phyloP scores from a whole-genome alignment of 1,140 invertebrate species.

The Conus ventricosus region DNA sequence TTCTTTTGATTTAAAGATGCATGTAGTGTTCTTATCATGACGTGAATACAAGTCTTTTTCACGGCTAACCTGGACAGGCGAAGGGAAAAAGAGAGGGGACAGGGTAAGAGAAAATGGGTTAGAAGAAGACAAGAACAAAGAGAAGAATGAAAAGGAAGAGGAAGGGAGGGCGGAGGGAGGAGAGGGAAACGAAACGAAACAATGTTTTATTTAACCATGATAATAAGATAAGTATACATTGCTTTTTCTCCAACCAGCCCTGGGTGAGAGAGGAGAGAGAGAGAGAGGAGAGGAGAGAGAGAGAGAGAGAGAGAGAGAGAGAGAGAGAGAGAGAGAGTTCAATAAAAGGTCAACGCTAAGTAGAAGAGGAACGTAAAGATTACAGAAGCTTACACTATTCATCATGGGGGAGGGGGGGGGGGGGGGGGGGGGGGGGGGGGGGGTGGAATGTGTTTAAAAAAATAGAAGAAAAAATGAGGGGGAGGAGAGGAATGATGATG shows the following conservation, averaged over 20 bases:
- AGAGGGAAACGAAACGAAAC: neutral
- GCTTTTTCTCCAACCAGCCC: too few species aligned
- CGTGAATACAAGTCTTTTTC: too few species aligned
- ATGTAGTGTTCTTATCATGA: too few species aligned
- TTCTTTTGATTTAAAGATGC: too few species aligned
- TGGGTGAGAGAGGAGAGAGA: constrained; percentile 16
- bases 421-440: too few species aligned
- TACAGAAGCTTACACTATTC: too few species aligned
- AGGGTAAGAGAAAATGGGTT: neutral
- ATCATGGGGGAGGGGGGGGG: too few species aligned
- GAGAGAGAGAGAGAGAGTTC: neutral
- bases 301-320: neutral
- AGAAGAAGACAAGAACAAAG: constrained; percentile 23
- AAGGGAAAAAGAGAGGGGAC: neutral
- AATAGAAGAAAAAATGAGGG: too few species aligned
- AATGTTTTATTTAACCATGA: neutral
- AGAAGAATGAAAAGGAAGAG: neutral
- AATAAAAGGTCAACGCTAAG: neutral
- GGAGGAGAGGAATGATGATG: too few species aligned
- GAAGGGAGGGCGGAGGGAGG: neutral
- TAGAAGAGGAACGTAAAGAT: too few species aligned
- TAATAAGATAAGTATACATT: too few species aligned
- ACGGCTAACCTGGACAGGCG: too few species aligned
- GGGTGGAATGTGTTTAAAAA: neutral
- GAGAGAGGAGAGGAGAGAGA: neutral